Percentiles rank a stretch among this genome's conserved stretches.
phyloP scores from a whole-genome alignment of 2,797 vertebrate species.

The Dipus sagitta region DNA sequence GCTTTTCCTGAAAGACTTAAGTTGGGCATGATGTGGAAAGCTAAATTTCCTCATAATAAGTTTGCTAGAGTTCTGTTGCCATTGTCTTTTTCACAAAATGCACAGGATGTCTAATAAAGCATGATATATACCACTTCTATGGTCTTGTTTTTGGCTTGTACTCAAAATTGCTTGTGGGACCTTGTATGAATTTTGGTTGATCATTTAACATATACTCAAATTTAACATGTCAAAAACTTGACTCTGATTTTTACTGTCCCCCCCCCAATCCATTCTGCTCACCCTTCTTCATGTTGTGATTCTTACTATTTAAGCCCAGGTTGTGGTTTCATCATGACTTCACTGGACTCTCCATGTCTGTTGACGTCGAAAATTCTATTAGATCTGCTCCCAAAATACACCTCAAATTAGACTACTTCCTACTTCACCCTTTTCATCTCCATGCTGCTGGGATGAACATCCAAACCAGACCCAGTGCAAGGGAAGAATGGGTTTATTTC shows the following conservation, averaged over 20 bases:
- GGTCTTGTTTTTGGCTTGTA: background rate
- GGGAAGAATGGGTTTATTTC: too few species aligned
- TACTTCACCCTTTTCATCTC: background rate
- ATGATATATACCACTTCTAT: background rate
- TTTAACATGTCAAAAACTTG: background rate
- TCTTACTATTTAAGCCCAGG: background rate
- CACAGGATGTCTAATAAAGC: background rate
- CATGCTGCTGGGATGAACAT: too few species aligned
- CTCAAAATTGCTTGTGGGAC: background rate
- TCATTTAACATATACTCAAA: conserved; percentile 3
- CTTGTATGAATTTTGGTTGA: background rate
- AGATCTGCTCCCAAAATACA: background rate
- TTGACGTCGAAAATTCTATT: background rate
- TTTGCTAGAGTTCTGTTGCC: background rate
- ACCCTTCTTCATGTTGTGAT: background rate
- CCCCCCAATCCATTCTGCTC: background rate
- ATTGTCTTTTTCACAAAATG: background rate
- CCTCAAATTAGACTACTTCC: background rate
- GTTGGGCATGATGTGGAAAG: background rate
- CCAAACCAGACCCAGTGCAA: too few species aligned
- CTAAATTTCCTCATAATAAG: background rate
- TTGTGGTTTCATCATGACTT: background rate
- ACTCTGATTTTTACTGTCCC: background rate
- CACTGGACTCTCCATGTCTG: background rate
- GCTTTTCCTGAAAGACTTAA: background rate